A percentile compares a stretch with the other conserved stretches of the same genome.
Evolutionary conservation across 2,113 vertebrate genomes (phyloP).

Genomic region (Puffinus mauretanicus): DNA sequence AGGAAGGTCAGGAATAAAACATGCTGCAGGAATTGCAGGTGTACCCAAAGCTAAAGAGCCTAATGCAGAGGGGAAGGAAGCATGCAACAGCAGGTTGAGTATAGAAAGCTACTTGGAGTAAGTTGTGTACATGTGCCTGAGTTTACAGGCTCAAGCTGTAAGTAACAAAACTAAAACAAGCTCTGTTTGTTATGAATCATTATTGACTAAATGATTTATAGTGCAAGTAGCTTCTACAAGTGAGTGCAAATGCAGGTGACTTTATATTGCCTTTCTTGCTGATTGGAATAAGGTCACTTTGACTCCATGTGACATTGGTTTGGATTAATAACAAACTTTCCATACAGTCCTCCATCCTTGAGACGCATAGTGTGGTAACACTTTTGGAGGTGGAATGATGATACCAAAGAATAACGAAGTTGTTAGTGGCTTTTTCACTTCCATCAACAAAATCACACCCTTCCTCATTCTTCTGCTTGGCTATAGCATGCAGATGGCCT

Average conservation of each 20-base stretch:
- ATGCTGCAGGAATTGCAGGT: background rate
- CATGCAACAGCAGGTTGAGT: background rate
- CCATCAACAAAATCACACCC: background rate
- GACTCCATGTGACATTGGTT: background rate
- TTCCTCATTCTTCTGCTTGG: background rate
- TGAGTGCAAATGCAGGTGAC: background rate
- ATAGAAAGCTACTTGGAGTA: background rate
- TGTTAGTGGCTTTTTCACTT: background rate
- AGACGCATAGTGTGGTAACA: background rate
- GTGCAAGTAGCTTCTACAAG: background rate
- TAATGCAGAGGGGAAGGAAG: background rate
- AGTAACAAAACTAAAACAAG: background rate
- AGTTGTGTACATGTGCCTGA: background rate
- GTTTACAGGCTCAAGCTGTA: background rate
- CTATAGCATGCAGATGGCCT: background rate
- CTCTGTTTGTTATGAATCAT: background rate
- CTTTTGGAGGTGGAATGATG: background rate
- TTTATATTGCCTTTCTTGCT: background rate
- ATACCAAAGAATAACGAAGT: background rate
- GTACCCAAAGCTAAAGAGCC: background rate
- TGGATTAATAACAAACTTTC: constrained; percentile 22
- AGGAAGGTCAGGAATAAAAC: background rate
- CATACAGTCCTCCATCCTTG: background rate
- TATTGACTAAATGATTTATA: constrained; percentile 35
- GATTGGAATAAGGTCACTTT: constrained; percentile 29